Evolutionary conservation across 1,140 invertebrate genomes (phyloP), one percentile per base, ranked within the genome.

Genomic region (Panulirus ornatus): DNA sequence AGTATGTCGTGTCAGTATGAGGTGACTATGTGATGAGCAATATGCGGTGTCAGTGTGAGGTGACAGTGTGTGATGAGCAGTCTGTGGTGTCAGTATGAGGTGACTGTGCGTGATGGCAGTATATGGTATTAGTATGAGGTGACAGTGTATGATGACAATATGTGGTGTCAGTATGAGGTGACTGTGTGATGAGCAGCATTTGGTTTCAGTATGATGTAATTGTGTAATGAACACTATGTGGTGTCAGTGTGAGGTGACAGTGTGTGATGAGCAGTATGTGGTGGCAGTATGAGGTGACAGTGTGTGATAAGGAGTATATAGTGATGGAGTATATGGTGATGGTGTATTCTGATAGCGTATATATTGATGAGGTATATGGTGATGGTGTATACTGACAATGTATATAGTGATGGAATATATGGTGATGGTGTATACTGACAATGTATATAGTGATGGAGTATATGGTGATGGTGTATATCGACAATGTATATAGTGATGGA

Each of bases 251-350:
- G 63, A 30, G 19, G 63, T 22, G 22, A 30, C 30, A n/a, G 63
- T 66, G 63, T 66, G 63, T 66, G 63, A 30, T 66, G 63, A n/a
- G n/a, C n/a, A n/a, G n/a, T 66, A 19, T 30, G 63, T 66, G 63
- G 22, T 8, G 22, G 6, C 22, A 66, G 19, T n/a, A 6, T 22
- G 63, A n/a, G 63, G 19, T n/a, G 30, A n/a, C 22, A 30, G 63
- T 66, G 63, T 66, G 63, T 66, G 63, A 30, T 66, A 19, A 6
- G 63, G n/a, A n/a, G n/a, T n/a, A n/a, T n/a, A 30, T 66, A 14
- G 63, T 66, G 63, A 30, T 22, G 5, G 19, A 30, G 5, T 66
- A 8, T 5, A 30, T 66, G 63, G 63, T 66, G 63, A 47, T 22
- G 22, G 63, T 66, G 63, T 66, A 19, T 22, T 5, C 5, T 66